phyloP scores from a whole-genome alignment of 64 coral and sea anemone genomes.

The Trachythela sp. region DNA sequence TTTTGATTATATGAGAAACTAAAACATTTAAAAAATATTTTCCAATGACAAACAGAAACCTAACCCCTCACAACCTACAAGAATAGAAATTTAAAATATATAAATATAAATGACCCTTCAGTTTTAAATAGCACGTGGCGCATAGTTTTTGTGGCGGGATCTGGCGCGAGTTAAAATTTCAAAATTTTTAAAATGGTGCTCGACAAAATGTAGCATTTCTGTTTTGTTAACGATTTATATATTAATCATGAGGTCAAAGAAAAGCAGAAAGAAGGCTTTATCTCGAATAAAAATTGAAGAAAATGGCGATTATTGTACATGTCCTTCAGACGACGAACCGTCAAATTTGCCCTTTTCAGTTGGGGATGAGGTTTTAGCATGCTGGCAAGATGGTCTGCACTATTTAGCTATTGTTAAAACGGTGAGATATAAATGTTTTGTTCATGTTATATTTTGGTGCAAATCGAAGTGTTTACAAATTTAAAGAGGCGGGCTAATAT shows the following conservation, averaged over 20 bases:
- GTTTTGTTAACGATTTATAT: neutral
- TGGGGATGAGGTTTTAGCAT: neutral
- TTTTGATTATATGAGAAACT: no score
- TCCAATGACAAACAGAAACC: no score
- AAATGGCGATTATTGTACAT: neutral
- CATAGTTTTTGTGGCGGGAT: neutral
- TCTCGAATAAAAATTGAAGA: neutral
- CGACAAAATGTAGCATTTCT: no score
- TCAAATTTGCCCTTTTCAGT: neutral
- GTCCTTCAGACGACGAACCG: neutral
- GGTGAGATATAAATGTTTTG: neutral
- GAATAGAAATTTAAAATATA: no score
- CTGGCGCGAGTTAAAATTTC: neutral
- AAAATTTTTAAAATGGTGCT: neutral
- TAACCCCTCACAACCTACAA: no score
- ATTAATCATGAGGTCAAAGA: neutral
- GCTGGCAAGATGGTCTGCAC: slow-evolving; percentile 1
- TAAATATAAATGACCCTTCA: no score
- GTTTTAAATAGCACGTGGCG: neutral
- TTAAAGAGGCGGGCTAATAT: no score
- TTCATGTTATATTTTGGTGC: no score
- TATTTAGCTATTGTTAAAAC: slow-evolving; percentile 3
- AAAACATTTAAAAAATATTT: no score
- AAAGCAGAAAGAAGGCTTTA: neutral
- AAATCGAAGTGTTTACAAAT: no score